phyloP scores from a whole-genome alignment of 2,888 invertebrate species.

The Lypha dubia region DNA sequence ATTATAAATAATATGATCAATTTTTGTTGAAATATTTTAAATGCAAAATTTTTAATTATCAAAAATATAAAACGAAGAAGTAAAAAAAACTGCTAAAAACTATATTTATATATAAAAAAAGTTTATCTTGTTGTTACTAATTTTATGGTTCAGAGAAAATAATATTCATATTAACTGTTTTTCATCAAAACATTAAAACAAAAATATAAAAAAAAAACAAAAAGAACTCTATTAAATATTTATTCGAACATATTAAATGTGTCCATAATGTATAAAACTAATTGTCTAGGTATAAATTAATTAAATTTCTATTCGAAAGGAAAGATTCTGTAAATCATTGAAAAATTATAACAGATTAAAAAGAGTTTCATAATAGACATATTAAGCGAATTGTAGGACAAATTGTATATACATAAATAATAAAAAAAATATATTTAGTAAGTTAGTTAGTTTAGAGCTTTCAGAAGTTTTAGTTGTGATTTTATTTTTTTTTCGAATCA shows the following conservation, averaged over 20 bases:
- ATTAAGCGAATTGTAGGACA: conserved; percentile 54
- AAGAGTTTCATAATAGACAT: conserved; percentile 63
- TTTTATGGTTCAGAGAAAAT: conserved; percentile 72
- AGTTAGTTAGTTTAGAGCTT: conserved; percentile 27
- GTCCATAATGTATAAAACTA: conserved; percentile 64
- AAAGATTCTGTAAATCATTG: conserved; percentile 53
- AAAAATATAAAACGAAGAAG: conserved; percentile 21
- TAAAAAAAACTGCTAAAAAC: conserved; percentile 61
- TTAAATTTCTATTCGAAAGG: conserved; percentile 31
- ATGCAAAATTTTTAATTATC: conserved; percentile 42
- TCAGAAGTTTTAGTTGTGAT: conserved; percentile 29
- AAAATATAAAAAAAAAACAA: too few species aligned
- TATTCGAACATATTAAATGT: conserved; percentile 68
- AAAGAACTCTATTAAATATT: conserved; percentile 59
- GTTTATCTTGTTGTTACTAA: conserved; percentile 73
- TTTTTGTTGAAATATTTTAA: conserved; percentile 44
- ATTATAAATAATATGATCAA: not conserved
- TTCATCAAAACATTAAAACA: conserved; percentile 62
- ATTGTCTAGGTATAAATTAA: conserved; percentile 12
- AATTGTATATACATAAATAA: conserved; percentile 71
- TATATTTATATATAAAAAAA: conserved; percentile 58
- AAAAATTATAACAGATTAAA: conserved; percentile 55
- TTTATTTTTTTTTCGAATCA: conserved; percentile 23
- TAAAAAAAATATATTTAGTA: not conserved
- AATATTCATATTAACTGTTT: conserved; percentile 76